Conservation (phyloP, 2,888 invertebrate species). For the Idaea aversata region DNA sequence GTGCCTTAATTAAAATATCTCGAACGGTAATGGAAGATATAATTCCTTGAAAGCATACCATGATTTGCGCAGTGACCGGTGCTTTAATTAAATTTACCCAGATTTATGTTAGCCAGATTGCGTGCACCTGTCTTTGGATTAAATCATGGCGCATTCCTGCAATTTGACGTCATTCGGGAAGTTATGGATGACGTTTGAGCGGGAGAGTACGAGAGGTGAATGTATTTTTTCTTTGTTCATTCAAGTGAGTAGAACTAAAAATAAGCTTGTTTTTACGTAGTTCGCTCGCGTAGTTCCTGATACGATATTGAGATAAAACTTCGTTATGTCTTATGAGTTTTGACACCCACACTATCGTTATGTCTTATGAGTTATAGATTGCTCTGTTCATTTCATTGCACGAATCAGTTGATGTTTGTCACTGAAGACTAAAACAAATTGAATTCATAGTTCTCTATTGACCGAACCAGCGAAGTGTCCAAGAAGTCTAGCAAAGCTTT, state of each 20-base stretch:
- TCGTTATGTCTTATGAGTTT: background rate
- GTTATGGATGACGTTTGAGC: background rate
- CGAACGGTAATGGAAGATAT: constrained; percentile 18
- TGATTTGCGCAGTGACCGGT: constrained; percentile 26
- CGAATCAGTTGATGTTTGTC: too few relatives aligned
- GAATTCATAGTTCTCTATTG: too few relatives aligned
- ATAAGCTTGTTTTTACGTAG: background rate
- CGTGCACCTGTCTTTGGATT: constrained; percentile 40
- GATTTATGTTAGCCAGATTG: constrained; percentile 42
- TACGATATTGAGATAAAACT: background rate
- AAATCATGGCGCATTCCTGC: constrained; percentile 24
- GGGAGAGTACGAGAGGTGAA: background rate
- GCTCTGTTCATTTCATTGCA: too few relatives aligned
- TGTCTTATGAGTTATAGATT: too few relatives aligned
- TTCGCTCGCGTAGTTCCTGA: background rate
- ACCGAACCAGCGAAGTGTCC: too few relatives aligned
- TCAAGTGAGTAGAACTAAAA: background rate
- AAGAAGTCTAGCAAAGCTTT: too few relatives aligned
- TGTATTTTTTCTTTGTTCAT: constrained; percentile 2
- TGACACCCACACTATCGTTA: background rate
- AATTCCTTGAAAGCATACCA: constrained; percentile 7
- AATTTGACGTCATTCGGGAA: constrained; percentile 26
- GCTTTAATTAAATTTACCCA: constrained; percentile 38
- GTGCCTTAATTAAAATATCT: constrained; percentile 9
- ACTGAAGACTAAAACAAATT: too few relatives aligned